A percentile compares a stretch with the other conserved stretches of the same genome.
Conservation (phyloP, 2,888 invertebrate genomes). For the Linnaemya vulpina region DNA sequence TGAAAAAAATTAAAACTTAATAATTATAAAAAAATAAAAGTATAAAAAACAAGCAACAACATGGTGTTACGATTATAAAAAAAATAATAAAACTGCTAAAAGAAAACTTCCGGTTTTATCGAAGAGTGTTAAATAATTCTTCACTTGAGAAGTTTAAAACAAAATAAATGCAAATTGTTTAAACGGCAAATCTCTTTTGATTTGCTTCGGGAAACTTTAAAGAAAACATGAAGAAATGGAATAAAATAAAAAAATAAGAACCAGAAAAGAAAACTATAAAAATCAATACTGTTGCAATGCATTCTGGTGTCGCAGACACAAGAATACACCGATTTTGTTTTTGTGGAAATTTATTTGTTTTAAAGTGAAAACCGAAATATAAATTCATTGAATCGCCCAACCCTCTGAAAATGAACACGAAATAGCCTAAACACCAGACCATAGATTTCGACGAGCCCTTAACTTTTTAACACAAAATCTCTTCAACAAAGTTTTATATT, state of each 20-base stretch:
- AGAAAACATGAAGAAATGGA: conserved; percentile 33
- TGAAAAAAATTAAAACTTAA: conserved; percentile 13
- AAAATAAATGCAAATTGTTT: conserved; percentile 38
- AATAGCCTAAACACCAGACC: conserved; percentile 42
- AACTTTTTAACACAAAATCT: conserved; percentile 58
- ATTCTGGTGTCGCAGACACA: conserved; percentile 38
- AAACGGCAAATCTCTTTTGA: conserved; percentile 39
- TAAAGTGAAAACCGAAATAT: conserved; percentile 45
- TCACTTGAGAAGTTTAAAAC: conserved; percentile 27
- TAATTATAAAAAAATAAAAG: too few relatives aligned
- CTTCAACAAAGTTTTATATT: conserved; percentile 13
- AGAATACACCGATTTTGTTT: conserved; percentile 41
- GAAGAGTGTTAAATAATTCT: conserved; percentile 42
- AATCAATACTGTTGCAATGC: conserved; percentile 69
- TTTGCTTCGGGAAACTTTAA: conserved; percentile 38
- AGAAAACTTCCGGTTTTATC: conserved; percentile 48
- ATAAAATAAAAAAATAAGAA: background rate
- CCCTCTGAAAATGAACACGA: conserved; percentile 44
- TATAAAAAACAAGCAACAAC: conserved; percentile 11
- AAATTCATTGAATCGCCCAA: conserved; percentile 19
- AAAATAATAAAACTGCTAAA: conserved; percentile 41
- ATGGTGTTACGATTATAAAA: conserved; percentile 43
- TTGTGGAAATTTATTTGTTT: conserved; percentile 20
- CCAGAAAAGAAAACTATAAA: conserved; percentile 45
- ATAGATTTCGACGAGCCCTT: conserved; percentile 71